Conservation (phyloP, 2,888 invertebrate species). For the Eremobia ochroleuca region DNA sequence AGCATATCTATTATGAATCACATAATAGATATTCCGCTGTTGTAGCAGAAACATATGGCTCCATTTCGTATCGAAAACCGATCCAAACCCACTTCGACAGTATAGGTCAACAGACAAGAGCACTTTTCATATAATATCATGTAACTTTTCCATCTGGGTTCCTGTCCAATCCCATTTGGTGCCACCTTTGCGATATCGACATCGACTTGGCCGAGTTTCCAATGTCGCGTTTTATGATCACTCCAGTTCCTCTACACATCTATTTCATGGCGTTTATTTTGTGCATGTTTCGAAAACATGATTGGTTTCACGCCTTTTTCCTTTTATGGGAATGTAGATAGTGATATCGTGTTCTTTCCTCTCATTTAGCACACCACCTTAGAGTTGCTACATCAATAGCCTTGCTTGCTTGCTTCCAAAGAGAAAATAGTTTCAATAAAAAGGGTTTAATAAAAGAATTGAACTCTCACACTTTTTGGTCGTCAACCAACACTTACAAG, state of each 20-base stretch:
- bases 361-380: neutral
- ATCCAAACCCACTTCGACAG: slow-evolving; percentile 25
- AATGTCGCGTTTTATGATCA: slow-evolving; percentile 55
- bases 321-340: neutral
- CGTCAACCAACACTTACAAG: neutral
- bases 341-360: neutral
- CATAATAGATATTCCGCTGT: slow-evolving; percentile 26
- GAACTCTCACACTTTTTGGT: neutral
- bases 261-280: slow-evolving; percentile 47
- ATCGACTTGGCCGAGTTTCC: slow-evolving; percentile 39
- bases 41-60: slow-evolving; percentile 15
- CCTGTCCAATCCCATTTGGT: slow-evolving; percentile 62
- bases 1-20: too few species aligned
- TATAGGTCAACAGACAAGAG: slow-evolving; percentile 50
- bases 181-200: slow-evolving; percentile 48
- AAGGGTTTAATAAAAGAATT: neutral
- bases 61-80: slow-evolving; percentile 31
- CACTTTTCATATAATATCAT: slow-evolving; percentile 57
- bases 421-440: neutral
- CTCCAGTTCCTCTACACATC: slow-evolving; percentile 30
- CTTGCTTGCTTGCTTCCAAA: neutral
- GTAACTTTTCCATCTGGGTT: slow-evolving; percentile 41
- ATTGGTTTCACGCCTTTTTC: slow-evolving; percentile 12
- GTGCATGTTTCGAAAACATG: slow-evolving; percentile 25
- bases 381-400: neutral